Conservation (phyloP, 2,888 invertebrate genomes). For the Cephus spinipes region DNA sequence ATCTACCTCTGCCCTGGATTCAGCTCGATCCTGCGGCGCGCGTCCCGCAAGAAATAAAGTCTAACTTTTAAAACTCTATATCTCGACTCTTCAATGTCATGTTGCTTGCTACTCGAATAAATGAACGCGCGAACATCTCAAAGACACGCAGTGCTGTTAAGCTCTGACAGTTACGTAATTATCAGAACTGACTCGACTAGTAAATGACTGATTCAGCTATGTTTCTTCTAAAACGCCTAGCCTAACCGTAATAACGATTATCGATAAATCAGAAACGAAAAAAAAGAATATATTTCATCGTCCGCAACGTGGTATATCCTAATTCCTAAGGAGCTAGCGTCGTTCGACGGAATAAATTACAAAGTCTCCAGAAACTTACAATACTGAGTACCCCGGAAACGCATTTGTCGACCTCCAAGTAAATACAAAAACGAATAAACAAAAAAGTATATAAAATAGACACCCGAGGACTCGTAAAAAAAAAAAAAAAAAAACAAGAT, state of each 20-base stretch:
- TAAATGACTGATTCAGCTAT: conserved; percentile 65
- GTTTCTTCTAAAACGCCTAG: conserved; percentile 42
- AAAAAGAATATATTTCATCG: conserved; percentile 13
- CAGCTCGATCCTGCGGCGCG: neutral
- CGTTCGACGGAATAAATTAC: neutral
- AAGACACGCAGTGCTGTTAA: neutral
- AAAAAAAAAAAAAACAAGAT: too few relatives aligned
- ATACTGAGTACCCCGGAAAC: neutral
- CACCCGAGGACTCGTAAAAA: neutral
- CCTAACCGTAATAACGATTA: conserved; percentile 26
- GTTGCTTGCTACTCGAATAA: neutral
- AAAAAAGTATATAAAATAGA: conserved; percentile 20
- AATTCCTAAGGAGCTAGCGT: neutral
- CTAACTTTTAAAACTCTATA: neutral
- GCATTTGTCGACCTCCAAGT: neutral
- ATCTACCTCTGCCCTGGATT: neutral
- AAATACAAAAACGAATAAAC: conserved; percentile 11
- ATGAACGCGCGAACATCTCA: neutral
- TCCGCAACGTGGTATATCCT: conserved; percentile 9
- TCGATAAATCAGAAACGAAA: conserved; percentile 11
- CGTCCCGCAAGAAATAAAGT: neutral
- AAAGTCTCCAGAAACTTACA: neutral
- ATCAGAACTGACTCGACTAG: conserved; percentile 62
- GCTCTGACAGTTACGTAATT: conserved; percentile 15
- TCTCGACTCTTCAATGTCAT: neutral